Base-by-base conservation (phyloP, 2,797 vertebrate genomes). In the Malacoctenus gilli region DNA sequence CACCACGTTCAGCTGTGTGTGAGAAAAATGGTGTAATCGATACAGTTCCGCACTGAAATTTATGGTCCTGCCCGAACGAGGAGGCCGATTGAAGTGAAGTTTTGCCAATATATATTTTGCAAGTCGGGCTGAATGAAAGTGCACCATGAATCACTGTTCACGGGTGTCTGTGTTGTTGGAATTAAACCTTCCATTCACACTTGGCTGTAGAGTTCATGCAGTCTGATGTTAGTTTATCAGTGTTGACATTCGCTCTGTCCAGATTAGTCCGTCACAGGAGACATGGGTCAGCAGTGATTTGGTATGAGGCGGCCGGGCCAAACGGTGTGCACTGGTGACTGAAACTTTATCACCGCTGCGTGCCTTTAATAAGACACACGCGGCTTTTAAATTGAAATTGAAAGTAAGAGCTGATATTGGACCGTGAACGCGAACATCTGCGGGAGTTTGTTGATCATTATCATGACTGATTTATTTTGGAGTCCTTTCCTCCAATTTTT, bases 221-320 rank as follows among this genome's bases (percentile, higher is more conserved):
- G 38, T 19, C 44, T 56, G 46, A 50, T 68, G 73, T 63, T 51
- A 58, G 68, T 60, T 72, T 71, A 65, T 57, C 62, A 59, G 0
- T 75, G 59, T 63, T 77, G 61, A 64, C 16, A 1, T 79, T n/a
- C n/a, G n/a, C n/a, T 63, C 36, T 40, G 59, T 57, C 35, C 50
- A 49, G 60, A 75, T 67, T 53, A 60, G 18, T 16, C 16, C 0
- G 36, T 50, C 57, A 47, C 5, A 12, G 30, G 52, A 47, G 25
- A 49, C 1, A 40, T 3, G 15, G 41, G 42, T 18, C 1, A 38
- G 19, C 12, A 10, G n/a, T 32, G 20, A 31, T 38, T 43, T 41
- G 56, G 37, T 58, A 40, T 62, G 43, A 68, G 53, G 42, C 37
- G 19, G 18, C n/a, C 23, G 37, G 23, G 22, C 14, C n/a, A 18